These are phyloP conservation scores for Aulostomus chinensis DNA, from an alignment of 2,797 vertebrate genomes.

Conservation along the genomic window DNA sequence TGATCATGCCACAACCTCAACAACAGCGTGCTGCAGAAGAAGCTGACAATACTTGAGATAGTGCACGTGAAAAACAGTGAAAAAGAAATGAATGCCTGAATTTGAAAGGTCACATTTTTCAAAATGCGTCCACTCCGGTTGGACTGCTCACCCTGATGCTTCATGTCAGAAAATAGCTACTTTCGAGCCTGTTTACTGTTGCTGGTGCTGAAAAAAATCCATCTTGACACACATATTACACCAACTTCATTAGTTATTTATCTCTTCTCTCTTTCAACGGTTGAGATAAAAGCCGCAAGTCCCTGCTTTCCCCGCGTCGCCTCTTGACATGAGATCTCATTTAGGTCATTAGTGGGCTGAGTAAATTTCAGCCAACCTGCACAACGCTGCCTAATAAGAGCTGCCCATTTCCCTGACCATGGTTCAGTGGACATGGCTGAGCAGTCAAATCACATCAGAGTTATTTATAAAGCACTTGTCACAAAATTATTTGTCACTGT, in stretches of 20 bases:
- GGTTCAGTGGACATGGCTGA: conserved; percentile 33
- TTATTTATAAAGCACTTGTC: conserved; percentile 52
- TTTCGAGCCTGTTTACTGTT: no score
- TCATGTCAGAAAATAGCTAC: no score
- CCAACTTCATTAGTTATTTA: conserved; percentile 14
- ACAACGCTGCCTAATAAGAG: conserved; percentile 24
- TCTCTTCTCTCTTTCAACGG: conserved; percentile 9
- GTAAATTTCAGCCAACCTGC: conserved; percentile 54
- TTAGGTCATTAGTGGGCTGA: conserved; percentile 41
- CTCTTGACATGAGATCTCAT: conserved; percentile 40
- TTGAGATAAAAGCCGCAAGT: conserved; percentile 20
- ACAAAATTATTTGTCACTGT: conserved; percentile 39
- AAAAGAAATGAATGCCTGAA: conserved; percentile 27
- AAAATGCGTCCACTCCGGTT: no score
- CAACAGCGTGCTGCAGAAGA: conserved; percentile 2
- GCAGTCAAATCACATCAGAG: conserved; percentile 46
- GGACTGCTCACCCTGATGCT: no score
- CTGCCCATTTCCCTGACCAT: conserved; percentile 20
- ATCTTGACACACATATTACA: conserved; percentile 1
- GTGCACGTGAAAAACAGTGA: conserved; percentile 12
- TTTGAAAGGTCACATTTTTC: conserved; percentile 5
- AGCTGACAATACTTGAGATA: not conserved
- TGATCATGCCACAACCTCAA: conserved; percentile 1
- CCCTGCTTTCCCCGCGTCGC: conserved; percentile 4
- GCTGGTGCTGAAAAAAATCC: not conserved